Base-by-base conservation (phyloP, 1,140 invertebrate genomes). In the Rhopalosiphum maidis region DNA sequence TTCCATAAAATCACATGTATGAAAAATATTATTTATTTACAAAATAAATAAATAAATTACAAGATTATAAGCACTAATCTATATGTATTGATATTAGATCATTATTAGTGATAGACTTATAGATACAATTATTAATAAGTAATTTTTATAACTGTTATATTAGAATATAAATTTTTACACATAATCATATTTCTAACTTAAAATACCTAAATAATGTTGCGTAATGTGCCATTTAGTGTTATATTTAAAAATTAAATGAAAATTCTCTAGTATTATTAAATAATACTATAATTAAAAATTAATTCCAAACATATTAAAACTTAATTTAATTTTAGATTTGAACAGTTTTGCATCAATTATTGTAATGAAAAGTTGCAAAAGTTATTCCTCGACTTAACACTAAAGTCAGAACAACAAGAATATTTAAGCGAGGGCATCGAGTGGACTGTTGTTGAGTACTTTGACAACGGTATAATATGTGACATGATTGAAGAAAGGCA, bases 381-480 rank as follows among this genome's bases (percentile, higher is more conserved):
- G 94, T 96, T 97, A 94, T 96, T 98, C 94, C 96, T 96, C 51
- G 96, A 96, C 94, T 95, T 96, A 83, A 97, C 97, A 87, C 95
- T 98, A 93, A 97, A 97, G 94, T 96, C 97, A 94, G 97, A 98
- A 95, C 98, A 98, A 95, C 98, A 98, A 94, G 97, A 98, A 94
- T 98, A 98, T 95, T 95, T 97, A 94, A 96, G 96, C 86, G 98
- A 98, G 94, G 97, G 97, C 4, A 95, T 97, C 90, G 96, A 97
- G 94, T 97, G 97, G 97, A 96, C 96, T 7, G 96, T 96, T 68
- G 96, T 99, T 30, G 96, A 97, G 85, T 99, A 98, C 95, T 99
- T 99, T 95, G 98, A 99, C 95, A 99, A 99, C 95, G 98, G 98
- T 95, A 97, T 99, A 86, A 99, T 99, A 94, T 99, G 98, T 95